A percentile compares a stretch with the other conserved stretches of the same genome.
Evolutionary conservation across 1,140 invertebrate species (phyloP).

Genomic region (Tetragnatha versicolor): DNA sequence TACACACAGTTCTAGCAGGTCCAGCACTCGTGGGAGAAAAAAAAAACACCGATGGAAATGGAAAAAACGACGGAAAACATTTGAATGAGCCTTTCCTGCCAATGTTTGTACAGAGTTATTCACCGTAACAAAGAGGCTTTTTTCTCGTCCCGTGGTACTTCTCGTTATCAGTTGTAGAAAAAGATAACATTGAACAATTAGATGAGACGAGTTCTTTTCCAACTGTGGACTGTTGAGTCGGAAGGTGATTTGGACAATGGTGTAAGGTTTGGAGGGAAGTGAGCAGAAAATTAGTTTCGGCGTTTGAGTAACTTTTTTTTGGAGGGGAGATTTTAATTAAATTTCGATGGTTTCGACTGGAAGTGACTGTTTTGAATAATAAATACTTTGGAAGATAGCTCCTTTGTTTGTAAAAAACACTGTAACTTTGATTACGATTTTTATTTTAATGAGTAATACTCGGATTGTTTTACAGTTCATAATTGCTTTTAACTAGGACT

Average conservation of each 20-base stretch:
- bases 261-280: no score
- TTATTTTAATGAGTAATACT: no score
- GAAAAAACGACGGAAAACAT: constrained; percentile 11
- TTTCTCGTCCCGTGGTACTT: neutral
- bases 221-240: neutral
- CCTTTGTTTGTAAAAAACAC: no score
- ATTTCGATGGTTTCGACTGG: no score
- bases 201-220: constrained; percentile 11
- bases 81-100: constrained; percentile 34
- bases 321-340: no score
- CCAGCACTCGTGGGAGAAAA: neutral
- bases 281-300: no score
- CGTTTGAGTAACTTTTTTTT: no score
- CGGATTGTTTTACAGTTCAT: no score
- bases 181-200: constrained; percentile 45
- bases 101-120: constrained; percentile 41
- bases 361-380: no score
- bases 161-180: constrained; percentile 1
- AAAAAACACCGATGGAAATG: constrained; percentile 2
- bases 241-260: neutral
- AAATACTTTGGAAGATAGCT: no score
- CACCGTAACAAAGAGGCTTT: constrained; percentile 24
- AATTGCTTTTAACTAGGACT: no score
- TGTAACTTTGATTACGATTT: no score
- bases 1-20: neutral